Conservation (phyloP, 1,140 invertebrate species). For the Antheraea mylitta region DNA sequence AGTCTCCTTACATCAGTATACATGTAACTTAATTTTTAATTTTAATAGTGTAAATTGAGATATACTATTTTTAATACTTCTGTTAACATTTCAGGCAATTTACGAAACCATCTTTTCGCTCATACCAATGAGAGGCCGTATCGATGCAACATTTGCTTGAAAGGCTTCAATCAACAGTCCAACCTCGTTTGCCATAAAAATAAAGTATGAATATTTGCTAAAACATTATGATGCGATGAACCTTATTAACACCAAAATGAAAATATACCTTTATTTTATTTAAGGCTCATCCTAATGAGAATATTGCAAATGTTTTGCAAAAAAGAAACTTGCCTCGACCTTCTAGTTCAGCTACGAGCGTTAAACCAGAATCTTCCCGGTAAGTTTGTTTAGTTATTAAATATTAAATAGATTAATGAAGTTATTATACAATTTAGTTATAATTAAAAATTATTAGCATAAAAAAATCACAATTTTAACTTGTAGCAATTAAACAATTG, state of each 20-base stretch:
- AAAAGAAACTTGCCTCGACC: conserved; percentile 19
- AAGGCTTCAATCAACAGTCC: conserved; percentile 91
- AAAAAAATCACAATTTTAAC: too few relatives aligned
- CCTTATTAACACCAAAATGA: too few relatives aligned
- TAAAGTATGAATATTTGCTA: conserved; percentile 71
- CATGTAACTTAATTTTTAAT: too few relatives aligned
- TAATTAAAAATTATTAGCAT: too few relatives aligned
- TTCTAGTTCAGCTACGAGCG: conserved; percentile 15
- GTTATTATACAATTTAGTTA: too few relatives aligned
- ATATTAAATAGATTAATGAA: too few relatives aligned
- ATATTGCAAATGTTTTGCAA: background rate
- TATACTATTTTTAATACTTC: background rate
- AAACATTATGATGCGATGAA: too few relatives aligned
- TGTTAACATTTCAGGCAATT: conserved; percentile 78
- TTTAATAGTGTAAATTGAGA: too few relatives aligned
- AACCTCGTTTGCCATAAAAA: conserved; percentile 88
- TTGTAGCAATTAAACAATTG: too few relatives aligned
- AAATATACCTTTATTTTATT: conserved; percentile 3
- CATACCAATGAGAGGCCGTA: conserved; percentile 91
- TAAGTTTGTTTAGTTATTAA: conserved; percentile 3
- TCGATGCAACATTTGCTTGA: conserved; percentile 87
- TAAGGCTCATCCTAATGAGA: conserved; percentile 55
- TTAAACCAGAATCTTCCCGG: conserved; percentile 33
- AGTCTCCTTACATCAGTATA: too few relatives aligned
- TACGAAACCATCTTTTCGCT: conserved; percentile 86